Percentiles rank a stretch among this genome's conserved stretches.
phyloP scores from a whole-genome alignment of 2,113 vertebrate genomes.

The Lycaon pictus region DNA sequence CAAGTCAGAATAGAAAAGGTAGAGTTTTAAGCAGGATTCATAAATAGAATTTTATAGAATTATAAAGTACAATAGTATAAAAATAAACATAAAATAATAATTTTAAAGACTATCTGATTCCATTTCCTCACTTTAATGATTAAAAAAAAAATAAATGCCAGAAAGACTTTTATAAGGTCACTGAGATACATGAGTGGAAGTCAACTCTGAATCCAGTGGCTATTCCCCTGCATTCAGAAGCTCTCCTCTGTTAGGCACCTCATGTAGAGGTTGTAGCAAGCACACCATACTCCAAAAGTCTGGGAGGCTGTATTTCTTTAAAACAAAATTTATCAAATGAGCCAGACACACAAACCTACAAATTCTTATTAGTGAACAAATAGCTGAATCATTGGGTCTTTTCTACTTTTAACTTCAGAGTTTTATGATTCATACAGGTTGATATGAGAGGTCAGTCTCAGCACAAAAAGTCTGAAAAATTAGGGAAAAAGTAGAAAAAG shows the following conservation, averaged over 20 bases:
- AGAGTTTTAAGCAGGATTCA: constrained; percentile 5
- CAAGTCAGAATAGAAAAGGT: background rate
- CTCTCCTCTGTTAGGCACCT: background rate
- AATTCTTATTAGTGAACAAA: background rate
- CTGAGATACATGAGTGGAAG: background rate
- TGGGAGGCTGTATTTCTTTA: background rate
- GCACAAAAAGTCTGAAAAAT: background rate
- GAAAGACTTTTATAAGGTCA: background rate
- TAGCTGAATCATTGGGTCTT: background rate
- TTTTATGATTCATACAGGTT: background rate
- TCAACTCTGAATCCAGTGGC: background rate
- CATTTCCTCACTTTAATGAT: constrained; percentile 42
- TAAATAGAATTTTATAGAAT: background rate
- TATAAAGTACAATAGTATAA: background rate
- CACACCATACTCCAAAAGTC: background rate
- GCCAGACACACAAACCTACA: background rate
- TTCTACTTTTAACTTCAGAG: constrained; percentile 16
- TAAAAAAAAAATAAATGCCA: background rate
- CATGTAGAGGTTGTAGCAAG: background rate
- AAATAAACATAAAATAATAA: background rate
- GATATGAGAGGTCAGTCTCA: background rate
- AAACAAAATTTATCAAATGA: background rate
- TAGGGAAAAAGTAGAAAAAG: background rate
- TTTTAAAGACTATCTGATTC: constrained; percentile 8
- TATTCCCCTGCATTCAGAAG: background rate